These are phyloP conservation scores for Chelonus insularis DNA, from an alignment of 1,140 invertebrate species.

Conservation along the genomic window DNA sequence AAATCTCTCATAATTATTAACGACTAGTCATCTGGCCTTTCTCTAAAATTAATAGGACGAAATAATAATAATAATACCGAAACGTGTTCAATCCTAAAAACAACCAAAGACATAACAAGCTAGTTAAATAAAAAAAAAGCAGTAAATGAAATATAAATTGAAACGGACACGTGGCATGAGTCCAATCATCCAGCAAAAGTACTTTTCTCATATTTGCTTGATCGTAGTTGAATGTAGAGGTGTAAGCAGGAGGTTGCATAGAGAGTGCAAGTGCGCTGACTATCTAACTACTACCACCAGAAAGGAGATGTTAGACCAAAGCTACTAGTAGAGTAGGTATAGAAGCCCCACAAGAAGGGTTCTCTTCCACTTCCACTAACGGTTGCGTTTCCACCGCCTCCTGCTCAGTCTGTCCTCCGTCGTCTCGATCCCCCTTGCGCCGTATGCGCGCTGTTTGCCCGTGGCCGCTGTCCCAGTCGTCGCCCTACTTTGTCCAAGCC, in stretches of 20 bases:
- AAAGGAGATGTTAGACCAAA: background rate
- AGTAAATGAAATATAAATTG: too few relatives aligned
- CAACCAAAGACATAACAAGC: too few relatives aligned
- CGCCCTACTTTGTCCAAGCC: conserved; percentile 60
- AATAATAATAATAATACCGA: too few relatives aligned
- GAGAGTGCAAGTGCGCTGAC: conserved; percentile 18
- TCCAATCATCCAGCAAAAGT: conserved; percentile 15
- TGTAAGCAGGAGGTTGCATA: too few relatives aligned
- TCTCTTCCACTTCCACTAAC: conserved; percentile 53
- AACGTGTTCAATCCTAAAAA: too few relatives aligned
- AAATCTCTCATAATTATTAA: too few relatives aligned
- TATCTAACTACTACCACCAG: conserved; percentile 3
- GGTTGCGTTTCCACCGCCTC: conserved; percentile 37
- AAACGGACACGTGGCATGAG: conserved; percentile 9
- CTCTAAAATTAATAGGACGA: too few relatives aligned
- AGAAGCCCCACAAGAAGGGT: conserved; percentile 45
- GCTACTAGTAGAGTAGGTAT: conserved; percentile 4
- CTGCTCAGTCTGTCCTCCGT: conserved; percentile 40
- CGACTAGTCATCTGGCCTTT: too few relatives aligned
- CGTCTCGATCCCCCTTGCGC: conserved; percentile 35
- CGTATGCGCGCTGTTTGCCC: conserved; percentile 50
- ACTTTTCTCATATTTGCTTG: background rate
- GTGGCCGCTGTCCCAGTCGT: conserved; percentile 57
- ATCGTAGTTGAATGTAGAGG: background rate
- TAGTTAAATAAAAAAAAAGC: too few relatives aligned